These are phyloP conservation scores for Trissonchulus latispiculum DNA, from an alignment of 2,888 invertebrate species.

Conservation along the genomic window DNA sequence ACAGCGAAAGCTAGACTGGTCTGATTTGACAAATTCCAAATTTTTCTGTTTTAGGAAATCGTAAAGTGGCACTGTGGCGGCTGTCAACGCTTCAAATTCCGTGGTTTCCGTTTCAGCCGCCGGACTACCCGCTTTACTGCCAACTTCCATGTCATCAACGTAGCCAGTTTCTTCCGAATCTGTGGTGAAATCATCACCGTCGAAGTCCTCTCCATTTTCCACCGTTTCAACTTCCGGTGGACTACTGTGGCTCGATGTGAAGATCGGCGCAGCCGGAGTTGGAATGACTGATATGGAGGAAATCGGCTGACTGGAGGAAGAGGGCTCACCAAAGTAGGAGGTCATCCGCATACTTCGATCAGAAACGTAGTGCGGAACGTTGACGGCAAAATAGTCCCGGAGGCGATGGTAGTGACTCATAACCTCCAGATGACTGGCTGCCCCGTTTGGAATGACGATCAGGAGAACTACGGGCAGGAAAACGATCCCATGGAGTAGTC, in stretches of 20 bases:
- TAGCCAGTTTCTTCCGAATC: background rate
- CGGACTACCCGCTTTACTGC: background rate
- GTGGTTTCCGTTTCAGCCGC: too few species aligned
- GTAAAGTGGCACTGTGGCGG: too few species aligned
- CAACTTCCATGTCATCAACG: background rate
- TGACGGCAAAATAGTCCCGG: conserved; percentile 20
- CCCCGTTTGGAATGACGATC: conserved; percentile 19
- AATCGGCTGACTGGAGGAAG: background rate
- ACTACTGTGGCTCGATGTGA: background rate
- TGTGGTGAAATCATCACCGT: background rate
- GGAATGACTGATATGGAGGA: too few species aligned
- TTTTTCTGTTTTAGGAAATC: background rate
- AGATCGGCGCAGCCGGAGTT: too few species aligned
- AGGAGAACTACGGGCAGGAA: conserved; percentile 57
- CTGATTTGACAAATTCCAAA: too few species aligned
- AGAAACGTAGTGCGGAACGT: conserved; percentile 10
- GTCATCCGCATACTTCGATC: conserved; percentile 12
- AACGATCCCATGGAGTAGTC: conserved; percentile 79
- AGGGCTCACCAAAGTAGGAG: background rate
- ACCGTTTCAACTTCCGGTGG: background rate
- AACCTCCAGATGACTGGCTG: background rate
- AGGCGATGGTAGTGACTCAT: conserved; percentile 8
- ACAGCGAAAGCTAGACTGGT: too few species aligned
- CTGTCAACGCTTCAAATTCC: too few species aligned
- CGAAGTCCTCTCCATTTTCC: background rate